phyloP scores from a whole-genome alignment of 2,113 vertebrate species.

The Oncorhynchus mykiss region DNA sequence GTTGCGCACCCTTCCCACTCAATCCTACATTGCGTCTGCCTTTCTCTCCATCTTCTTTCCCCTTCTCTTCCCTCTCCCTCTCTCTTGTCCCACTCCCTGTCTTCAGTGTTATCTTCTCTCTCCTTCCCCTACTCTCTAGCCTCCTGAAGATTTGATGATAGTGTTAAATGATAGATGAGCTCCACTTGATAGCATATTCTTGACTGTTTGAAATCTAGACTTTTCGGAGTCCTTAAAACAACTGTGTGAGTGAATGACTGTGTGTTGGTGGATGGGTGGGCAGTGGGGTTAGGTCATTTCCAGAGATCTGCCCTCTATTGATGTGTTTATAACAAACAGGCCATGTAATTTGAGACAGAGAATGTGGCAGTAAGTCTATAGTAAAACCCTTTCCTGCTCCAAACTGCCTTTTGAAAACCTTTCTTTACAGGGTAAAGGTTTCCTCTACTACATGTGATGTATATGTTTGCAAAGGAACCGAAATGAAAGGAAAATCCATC shows the following conservation, averaged over 20 bases:
- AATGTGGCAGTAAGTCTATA: no score
- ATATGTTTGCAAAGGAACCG: no score
- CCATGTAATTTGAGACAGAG: neutral
- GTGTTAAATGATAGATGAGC: constrained; percentile 69
- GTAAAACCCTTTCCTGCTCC: no score
- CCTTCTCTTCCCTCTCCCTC: constrained; percentile 3
- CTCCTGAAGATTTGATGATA: constrained; percentile 67
- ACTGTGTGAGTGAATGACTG: neutral
- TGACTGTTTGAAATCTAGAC: constrained; percentile 34
- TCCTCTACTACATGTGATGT: no score
- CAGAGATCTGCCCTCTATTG: no score
- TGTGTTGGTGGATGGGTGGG: no score
- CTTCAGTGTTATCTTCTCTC: constrained; percentile 43
- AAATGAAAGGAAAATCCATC: no score
- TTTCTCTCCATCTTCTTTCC: constrained; percentile 41
- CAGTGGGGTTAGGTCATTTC: neutral
- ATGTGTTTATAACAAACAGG: neutral
- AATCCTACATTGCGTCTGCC: constrained; percentile 6
- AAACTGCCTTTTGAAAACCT: no score
- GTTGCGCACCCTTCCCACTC: constrained; percentile 25
- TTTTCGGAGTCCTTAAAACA: constrained; percentile 19
- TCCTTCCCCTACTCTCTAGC: constrained; percentile 27
- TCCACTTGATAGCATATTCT: constrained; percentile 54
- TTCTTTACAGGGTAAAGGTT: no score
- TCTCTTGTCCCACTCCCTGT: constrained; percentile 29